A percentile compares a stretch with the other conserved stretches of the same genome.
Evolutionary conservation across 2,797 vertebrate genomes (phyloP).

Genomic region (Phataginus tetradactyla): DNA sequence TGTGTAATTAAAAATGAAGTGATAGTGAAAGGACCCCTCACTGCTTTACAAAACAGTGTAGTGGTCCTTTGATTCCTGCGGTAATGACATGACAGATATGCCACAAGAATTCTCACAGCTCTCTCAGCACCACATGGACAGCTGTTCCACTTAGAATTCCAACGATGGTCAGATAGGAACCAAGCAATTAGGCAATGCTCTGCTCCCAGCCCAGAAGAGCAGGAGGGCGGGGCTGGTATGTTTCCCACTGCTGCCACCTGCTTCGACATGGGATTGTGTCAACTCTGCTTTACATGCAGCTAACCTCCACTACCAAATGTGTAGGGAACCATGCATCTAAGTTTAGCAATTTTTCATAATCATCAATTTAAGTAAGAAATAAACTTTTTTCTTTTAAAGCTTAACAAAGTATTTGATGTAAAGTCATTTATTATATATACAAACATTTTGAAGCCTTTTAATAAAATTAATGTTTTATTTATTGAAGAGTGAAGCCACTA

Average conservation of each 20-base stretch:
- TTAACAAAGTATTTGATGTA: background rate
- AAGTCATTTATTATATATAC: background rate
- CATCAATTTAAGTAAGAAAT: background rate
- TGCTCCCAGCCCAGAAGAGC: background rate
- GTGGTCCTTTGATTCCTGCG: background rate
- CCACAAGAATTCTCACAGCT: background rate
- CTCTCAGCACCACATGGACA: background rate
- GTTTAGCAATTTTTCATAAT: background rate
- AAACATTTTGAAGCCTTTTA: too few relatives aligned
- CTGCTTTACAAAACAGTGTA: background rate
- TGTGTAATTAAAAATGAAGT: slow-evolving; percentile 40
- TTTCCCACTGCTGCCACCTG: background rate
- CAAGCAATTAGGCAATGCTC: background rate
- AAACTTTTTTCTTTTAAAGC: background rate
- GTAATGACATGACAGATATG: background rate
- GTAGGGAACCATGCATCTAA: background rate
- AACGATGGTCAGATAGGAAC: background rate
- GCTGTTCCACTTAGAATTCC: background rate
- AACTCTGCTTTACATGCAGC: background rate
- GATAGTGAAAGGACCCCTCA: background rate
- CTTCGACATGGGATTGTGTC: background rate
- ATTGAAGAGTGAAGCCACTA: fast-evolving
- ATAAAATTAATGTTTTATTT: background rate
- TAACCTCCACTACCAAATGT: too few relatives aligned
- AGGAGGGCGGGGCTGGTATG: background rate